A percentile compares a stretch with the other conserved stretches of the same genome.
Conservation (phyloP, 2,113 vertebrate genomes). For the Struthio camelus region DNA sequence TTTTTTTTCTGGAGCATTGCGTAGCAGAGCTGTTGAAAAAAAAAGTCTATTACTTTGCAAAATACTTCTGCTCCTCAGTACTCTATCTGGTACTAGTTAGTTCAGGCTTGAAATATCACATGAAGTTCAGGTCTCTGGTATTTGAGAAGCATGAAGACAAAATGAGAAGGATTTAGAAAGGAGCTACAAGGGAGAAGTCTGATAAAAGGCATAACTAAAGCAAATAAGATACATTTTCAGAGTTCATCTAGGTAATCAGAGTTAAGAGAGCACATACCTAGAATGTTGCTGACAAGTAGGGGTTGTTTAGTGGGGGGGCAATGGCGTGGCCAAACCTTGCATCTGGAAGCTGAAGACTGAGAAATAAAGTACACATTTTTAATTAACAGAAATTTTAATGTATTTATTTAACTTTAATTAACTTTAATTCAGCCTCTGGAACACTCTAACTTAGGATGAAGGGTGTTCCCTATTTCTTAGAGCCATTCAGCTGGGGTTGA, state of each 20-base stretch:
- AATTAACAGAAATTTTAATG: not conserved
- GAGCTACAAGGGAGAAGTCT: not conserved
- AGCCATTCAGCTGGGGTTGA: not conserved
- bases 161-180: not conserved
- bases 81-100: not conserved
- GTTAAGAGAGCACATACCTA: not conserved
- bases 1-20: not conserved
- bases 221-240: not conserved
- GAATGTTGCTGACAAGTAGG: not conserved
- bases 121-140: not conserved
- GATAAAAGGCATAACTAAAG: not conserved
- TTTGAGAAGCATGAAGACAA: not conserved
- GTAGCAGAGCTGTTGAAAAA: not conserved
- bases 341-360: not conserved
- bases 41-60: not conserved
- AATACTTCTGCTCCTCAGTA: not conserved
- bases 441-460: not conserved
- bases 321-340: not conserved
- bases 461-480: not conserved
- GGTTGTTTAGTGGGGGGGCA: not conserved
- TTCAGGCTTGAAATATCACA: not conserved
- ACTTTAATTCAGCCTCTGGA: not conserved
- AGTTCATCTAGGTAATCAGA: rapidly evolving
- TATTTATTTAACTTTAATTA: too few relatives aligned
- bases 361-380: not conserved